Evolutionary conservation across 1,140 invertebrate genomes (phyloP), one percentile per base, ranked within the genome.

Genomic region (Ceratina calcarata): DNA sequence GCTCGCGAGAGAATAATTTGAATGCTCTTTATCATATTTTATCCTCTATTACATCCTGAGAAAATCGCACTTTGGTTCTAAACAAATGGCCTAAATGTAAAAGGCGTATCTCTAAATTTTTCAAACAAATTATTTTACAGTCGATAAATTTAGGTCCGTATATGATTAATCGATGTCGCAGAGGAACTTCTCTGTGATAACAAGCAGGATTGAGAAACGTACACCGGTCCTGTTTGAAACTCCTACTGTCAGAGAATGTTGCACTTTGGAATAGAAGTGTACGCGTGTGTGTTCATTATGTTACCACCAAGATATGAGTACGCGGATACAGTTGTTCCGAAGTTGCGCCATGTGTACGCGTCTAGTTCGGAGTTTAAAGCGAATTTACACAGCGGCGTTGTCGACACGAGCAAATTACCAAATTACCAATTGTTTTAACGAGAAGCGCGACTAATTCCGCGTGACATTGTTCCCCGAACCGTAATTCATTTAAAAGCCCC

Each of bases 251-350:
- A 51, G 20, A 18, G 66, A 37, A 51, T 51, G 45, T 68, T 51
- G 66, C 16, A 68, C 45, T 68, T 68, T 68, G 10, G 45, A 37
- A 22, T 68, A 13, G 20, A 24, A n/a, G 3, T 49, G 37, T 7
- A 22, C 45, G 22, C 20, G 45, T 49, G 37, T 49, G 45, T 24
- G 66, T 67, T 27, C 8, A 22, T n/a, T 66, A 20, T 22, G 20
- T 37, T 51, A 51, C 66, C 13, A 22, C 3, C 16, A 68, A 68
- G 66, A 68, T 51, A 68, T 49, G 64, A 66, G 12, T 16, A 37
- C 15, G 18, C 8, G 32, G 8, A 22, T 1, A 22, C 24, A 24
- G 22, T 68, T 51, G 45, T 53, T 18, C 24, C 24, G 45, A 68
- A 53, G 13, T 68, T 51, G 45, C 12, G 15, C 22, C 20, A 24